Conservation (phyloP, 2,797 vertebrate species). For the Hydrophis major region DNA sequence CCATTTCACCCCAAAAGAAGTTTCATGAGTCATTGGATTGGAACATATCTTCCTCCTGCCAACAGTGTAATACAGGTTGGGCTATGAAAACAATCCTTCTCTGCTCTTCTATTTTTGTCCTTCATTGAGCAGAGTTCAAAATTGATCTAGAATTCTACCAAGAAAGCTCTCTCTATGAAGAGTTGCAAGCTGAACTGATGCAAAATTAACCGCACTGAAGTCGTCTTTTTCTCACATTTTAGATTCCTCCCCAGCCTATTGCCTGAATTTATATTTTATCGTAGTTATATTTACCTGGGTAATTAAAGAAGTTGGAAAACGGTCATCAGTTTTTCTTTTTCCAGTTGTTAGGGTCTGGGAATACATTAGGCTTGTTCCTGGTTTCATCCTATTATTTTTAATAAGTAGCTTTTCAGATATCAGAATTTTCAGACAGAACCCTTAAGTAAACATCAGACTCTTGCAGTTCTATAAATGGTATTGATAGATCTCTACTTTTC, state of each 20-base stretch:
- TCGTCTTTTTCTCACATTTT: slow-evolving; percentile 42
- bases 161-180: slow-evolving; percentile 52
- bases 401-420: slow-evolving; percentile 23
- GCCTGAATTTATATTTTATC: slow-evolving; percentile 33
- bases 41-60: slow-evolving; percentile 44
- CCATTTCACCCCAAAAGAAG: slow-evolving; percentile 33
- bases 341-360: slow-evolving; percentile 34
- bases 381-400: neutral
- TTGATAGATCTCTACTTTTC: neutral
- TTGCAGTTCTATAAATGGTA: neutral
- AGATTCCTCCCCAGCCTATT: neutral
- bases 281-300: slow-evolving; percentile 41
- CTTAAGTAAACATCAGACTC: neutral
- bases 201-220: slow-evolving; percentile 55
- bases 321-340: slow-evolving; percentile 30
- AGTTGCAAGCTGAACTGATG: slow-evolving; percentile 57
- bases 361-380: slow-evolving; percentile 18
- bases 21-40: slow-evolving; percentile 49
- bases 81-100: slow-evolving; percentile 50
- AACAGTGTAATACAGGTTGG: slow-evolving; percentile 18
- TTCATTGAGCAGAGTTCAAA: slow-evolving; percentile 44
- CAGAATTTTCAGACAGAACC: neutral
- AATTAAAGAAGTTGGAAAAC: slow-evolving; percentile 46
- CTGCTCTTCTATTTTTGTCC: slow-evolving; percentile 53
- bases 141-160: slow-evolving; percentile 53